Evolutionary conservation across 2,797 vertebrate species (phyloP), one percentile per base, ranked within the genome.

Genomic region (Anisognathus igniventris): DNA sequence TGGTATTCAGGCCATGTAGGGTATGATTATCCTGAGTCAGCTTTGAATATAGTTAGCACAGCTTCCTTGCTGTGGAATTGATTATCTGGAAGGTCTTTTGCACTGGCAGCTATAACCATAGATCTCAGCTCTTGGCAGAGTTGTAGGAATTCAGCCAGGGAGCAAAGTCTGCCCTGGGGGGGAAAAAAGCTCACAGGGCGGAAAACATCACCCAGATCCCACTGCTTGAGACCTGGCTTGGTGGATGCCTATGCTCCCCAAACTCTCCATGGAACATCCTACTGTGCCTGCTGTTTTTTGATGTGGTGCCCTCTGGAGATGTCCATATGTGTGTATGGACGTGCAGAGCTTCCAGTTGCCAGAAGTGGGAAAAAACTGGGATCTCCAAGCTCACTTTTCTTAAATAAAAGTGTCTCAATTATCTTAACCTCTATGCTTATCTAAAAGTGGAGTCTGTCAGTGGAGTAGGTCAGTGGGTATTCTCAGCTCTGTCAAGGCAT

Each of bases 311-410:
- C 72, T 80, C 66, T 61, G 71, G 48, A 71, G 22, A 10, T 24
- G 8, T 25, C 5, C 24, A 3, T 1, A 1, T n/a, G 7, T 61
- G 9, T n/a, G 13, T 22, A 20, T 0, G 2, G 54, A 51, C 0
- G 0, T 7, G 30, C 14, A 31, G n/a, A 30, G 35, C n/a, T 62
- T 22, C 12, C 11, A 9, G 16, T 3, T 51, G 7, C 12, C 40
- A 77, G 30, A 83, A 53, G 12, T 11, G 12, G 42, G 45, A 57
- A 83, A 86, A 92, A 84, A 9, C 2, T n/a, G 31, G 7, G 7
- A n/a, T 47, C 6, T 74, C 27, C 31, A 65, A 9, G 25, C 8
- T 80, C 54, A 27, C 2, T 58, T 53, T 83, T 61, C 22, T n/a
- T 20, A 40, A 68, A 33, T 24, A 4, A 13, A 19, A 25, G 4